Evolutionary conservation across 2,888 invertebrate genomes (phyloP).

Genomic region (Timema podura): DNA sequence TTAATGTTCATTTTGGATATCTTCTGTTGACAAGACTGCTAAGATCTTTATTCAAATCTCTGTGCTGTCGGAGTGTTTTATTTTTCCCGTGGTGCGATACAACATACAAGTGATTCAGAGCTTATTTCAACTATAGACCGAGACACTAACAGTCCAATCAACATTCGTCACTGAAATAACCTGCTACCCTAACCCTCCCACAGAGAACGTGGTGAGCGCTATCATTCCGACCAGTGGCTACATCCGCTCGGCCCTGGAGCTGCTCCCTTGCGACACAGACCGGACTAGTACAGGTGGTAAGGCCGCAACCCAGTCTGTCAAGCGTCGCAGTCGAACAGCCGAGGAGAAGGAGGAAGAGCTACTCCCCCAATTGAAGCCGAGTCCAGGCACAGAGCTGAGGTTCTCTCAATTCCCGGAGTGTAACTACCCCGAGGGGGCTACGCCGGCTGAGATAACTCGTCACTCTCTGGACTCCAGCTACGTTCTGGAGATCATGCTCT

Average conservation of each 20-base stretch:
- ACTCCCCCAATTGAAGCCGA: slow-evolving; percentile 76
- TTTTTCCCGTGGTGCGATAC: too few species aligned
- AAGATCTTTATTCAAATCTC: too few species aligned
- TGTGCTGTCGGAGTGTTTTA: too few species aligned
- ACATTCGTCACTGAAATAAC: too few species aligned
- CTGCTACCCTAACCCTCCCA: too few species aligned
- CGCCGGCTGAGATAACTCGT: slow-evolving; percentile 78
- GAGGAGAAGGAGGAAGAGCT: slow-evolving; percentile 66
- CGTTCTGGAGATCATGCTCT: slow-evolving; percentile 60
- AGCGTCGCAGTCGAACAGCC: slow-evolving; percentile 46
- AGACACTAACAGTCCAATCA: too few species aligned
- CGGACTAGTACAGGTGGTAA: slow-evolving; percentile 10
- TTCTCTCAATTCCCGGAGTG: slow-evolving; percentile 72
- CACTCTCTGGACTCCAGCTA: slow-evolving; percentile 81
- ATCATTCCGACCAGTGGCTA: slow-evolving; percentile 48
- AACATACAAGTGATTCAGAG: too few species aligned
- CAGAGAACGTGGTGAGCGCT: not conserved
- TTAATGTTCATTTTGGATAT: too few species aligned
- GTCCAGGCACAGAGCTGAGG: slow-evolving; percentile 74
- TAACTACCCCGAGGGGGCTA: slow-evolving; percentile 70
- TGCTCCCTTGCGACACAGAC: slow-evolving; percentile 47
- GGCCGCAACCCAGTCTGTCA: slow-evolving; percentile 37
- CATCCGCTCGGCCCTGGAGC: slow-evolving; percentile 76
- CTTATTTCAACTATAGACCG: too few species aligned
- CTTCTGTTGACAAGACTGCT: too few species aligned